A percentile compares a stretch with the other conserved stretches of the same genome.
Evolutionary conservation across 2,113 vertebrate genomes (phyloP).

Genomic region (Cairina moschata): DNA sequence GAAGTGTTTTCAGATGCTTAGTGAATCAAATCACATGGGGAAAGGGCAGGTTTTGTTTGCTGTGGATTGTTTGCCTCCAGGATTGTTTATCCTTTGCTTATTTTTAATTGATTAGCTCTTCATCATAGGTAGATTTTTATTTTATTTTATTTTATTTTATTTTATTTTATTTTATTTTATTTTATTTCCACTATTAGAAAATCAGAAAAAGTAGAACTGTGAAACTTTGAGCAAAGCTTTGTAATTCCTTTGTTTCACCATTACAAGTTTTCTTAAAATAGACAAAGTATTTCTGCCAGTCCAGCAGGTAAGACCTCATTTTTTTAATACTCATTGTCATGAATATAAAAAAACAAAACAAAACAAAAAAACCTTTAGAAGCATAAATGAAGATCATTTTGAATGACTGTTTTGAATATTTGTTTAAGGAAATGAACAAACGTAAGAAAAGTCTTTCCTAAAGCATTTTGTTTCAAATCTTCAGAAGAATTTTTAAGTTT

Average conservation of each 20-base stretch:
- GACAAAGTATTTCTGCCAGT: neutral
- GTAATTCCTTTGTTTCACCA: neutral
- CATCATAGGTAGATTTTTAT: neutral
- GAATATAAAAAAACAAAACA: neutral
- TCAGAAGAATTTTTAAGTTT: neutral
- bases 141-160: neutral
- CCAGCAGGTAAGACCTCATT: neutral
- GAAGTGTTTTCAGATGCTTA: constrained; percentile 53
- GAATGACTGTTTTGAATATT: neutral
- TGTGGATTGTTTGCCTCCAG: constrained; percentile 13
- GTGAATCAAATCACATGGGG: constrained; percentile 16
- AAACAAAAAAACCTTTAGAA: neutral
- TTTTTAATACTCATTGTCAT: neutral
- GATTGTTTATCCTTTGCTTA: constrained; percentile 15
- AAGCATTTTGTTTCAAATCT: neutral
- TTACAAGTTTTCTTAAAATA: neutral
- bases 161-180: too few relatives aligned
- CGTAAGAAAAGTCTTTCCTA: neutral
- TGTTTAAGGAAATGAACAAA: neutral
- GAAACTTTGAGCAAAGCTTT: neutral
- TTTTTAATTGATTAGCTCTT: constrained; percentile 37
- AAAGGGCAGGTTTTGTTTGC: constrained; percentile 32
- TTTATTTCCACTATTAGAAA: neutral
- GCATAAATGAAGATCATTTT: neutral
- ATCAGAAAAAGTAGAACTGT: neutral